Base-by-base conservation (phyloP, 2,888 invertebrate genomes). In the Synanthedon myopaeformis region DNA sequence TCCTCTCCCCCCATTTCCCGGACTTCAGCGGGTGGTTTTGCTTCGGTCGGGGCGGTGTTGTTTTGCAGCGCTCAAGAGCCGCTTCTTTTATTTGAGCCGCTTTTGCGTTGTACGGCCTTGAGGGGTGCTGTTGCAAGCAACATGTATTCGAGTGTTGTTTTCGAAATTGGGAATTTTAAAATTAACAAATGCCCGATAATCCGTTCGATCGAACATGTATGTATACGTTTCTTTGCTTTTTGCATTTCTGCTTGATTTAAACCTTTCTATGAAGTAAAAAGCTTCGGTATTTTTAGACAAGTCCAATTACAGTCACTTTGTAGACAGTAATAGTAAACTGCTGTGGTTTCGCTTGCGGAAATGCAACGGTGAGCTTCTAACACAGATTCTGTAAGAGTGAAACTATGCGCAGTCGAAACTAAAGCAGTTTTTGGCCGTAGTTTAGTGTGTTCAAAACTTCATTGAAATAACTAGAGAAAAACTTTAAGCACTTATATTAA, bases 1-100 rank as follows among this genome's bases (percentile, higher is more conserved):
- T 69, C 72, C 74, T 48, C 42, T 70, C 63, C 57, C 62, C 61
- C 64, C 65, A 74, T 72, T 74, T 74, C 76, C 69, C 72, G 76
- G 80, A 82, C 86, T 86, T 86, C 86, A 82, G 79, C 87, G 86
- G 86, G 87, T 83, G 87, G 87, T 83, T 84, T 78, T 83, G 85
- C 84, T 82, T 85, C 82, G 87, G 86, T 84, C 77, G 83, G 72
- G 69, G 72, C 76, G 75, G 79, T 83, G 84, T 87, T 86, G 86
- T 87, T 85, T 87, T 85, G 82, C 79, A 81, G 78, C 79, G 84
- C 82, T 87, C 83, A 86, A 86, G 86, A 85, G 87, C 70, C 66
- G 76, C 80, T 84, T 76, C 87, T 85, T 84, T 87, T 86, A 85
- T 87, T 87, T 83, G 82, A 83, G 79, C 82, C 79, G 82, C 76